Conservation (phyloP, 2,888 invertebrate species). For the Sphaeridia pumilis region DNA sequence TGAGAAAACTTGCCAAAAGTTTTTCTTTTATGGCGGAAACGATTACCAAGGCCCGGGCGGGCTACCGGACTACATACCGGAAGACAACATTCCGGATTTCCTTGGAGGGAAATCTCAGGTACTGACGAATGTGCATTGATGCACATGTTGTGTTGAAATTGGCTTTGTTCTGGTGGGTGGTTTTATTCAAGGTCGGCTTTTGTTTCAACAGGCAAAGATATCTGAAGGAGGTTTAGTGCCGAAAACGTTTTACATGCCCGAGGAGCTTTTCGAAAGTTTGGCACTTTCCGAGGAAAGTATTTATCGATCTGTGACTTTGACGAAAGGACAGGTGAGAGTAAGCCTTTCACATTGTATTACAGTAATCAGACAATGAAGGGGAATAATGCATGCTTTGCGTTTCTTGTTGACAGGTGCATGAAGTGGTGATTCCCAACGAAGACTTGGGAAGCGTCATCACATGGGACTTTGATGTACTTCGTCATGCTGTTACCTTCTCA, state of each 20-base stretch:
- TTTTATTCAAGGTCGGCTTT: no score
- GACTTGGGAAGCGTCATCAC: constrained; percentile 83
- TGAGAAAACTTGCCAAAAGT: constrained; percentile 83
- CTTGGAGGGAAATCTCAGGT: constrained; percentile 82
- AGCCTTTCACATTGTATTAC: no score
- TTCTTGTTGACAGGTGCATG: constrained; percentile 52
- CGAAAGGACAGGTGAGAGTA: constrained; percentile 46
- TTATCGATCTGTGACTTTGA: constrained; percentile 56
- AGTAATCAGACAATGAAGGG: no score
- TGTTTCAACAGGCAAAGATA: constrained; percentile 70
- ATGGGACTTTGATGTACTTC: constrained; percentile 92
- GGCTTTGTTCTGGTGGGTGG: no score
- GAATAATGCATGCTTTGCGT: constrained; percentile 1
- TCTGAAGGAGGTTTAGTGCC: constrained; percentile 81
- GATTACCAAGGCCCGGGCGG: constrained; percentile 73
- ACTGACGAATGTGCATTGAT: no score
- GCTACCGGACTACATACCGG: constrained; percentile 70
- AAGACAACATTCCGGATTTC: constrained; percentile 79
- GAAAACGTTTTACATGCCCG: constrained; percentile 67
- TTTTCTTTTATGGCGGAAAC: constrained; percentile 80
- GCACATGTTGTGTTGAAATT: no score
- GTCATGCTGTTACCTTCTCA: constrained; percentile 75
- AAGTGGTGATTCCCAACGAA: constrained; percentile 62
- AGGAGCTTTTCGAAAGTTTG: constrained; percentile 43
- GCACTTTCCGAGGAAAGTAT: constrained; percentile 53